Percentiles rank a stretch among this genome's conserved stretches.
phyloP scores from a whole-genome alignment of 2,113 vertebrate species.

The Fregetta grallaria region DNA sequence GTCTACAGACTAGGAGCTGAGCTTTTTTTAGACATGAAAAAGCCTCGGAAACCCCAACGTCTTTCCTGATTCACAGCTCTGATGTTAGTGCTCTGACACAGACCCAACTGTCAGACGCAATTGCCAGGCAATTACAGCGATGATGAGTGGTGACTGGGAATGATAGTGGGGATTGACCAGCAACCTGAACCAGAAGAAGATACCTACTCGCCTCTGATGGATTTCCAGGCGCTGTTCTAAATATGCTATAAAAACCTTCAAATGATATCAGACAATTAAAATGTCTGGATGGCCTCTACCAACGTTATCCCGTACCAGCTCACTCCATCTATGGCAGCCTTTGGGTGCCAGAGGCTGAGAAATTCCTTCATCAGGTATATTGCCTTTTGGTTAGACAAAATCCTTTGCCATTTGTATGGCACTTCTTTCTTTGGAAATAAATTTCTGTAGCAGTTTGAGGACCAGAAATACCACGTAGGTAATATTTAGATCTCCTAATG shows the following conservation, averaged over 20 bases:
- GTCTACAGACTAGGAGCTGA: neutral
- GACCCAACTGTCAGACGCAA: neutral
- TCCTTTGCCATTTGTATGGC: neutral
- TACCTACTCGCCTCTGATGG: neutral
- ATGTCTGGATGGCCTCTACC: neutral
- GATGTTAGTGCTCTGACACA: neutral
- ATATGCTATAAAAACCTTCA: neutral
- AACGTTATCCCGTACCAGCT: neutral
- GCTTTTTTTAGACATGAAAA: neutral
- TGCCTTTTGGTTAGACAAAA: neutral
- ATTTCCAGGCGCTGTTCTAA: neutral
- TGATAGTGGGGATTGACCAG: neutral
- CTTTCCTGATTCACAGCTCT: neutral
- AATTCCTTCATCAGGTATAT: neutral
- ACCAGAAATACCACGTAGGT: neutral
- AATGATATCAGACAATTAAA: neutral
- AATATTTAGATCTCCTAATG: neutral
- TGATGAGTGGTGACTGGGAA: neutral
- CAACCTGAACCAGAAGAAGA: neutral
- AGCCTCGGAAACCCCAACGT: neutral
- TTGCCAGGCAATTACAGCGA: neutral
- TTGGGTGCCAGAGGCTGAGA: neutral
- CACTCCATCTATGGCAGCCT: neutral
- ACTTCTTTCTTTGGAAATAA: neutral
- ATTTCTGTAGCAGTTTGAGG: neutral